Evolutionary conservation across 2,113 vertebrate genomes (phyloP), one percentile per base, ranked within the genome.

Genomic region (Aphyosemion australe): DNA sequence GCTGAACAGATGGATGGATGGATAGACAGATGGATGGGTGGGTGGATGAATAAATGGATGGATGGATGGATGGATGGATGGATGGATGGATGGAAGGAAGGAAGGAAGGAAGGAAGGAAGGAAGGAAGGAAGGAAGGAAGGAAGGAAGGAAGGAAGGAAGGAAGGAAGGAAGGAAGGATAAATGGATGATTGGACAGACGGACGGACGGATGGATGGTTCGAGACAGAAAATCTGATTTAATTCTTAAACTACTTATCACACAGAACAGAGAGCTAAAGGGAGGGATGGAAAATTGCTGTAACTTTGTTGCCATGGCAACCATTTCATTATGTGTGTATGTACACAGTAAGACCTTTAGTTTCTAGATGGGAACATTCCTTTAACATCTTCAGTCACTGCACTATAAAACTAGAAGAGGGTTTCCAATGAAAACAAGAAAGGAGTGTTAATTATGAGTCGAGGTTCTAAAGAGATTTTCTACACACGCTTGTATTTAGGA

Each of bases 291-390:
- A 56, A 56, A 9, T 5, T 19, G n/a, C 53, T 39, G 39, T 41
- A 56, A 20, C 32, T 41, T 16, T 39, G 53, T 56, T 19, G 34
- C 53, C 34, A 41, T 41, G 53, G 34, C n/a, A 41, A 56, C 53
- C 34, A 20, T 18, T 41, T 56, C 53, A 56, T 20, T 41, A 39
- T 19, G 53, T 13, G 12, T 9, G 34, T 41, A 20, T 2, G 67
- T 48, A 6, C 46, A 16, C 16, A 46, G 48, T 8, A 7, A 59
- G 50, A 69, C 51, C 16, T 61, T 51, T 49, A 64, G 48, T 43
- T n/a, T 57, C 37, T 31, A 45, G 47, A 57, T 57, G 49, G 43
- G 15, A 53, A 48, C 63, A 64, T 51, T n/a, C 12, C 41, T 57
- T 48, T 65, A 37, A 50, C 47, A 57, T 31, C 42, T 8, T 20